A percentile compares a stretch with the other conserved stretches of the same genome.
Evolutionary conservation across 2,113 vertebrate genomes (phyloP).

Genomic region (Crocuta crocuta): DNA sequence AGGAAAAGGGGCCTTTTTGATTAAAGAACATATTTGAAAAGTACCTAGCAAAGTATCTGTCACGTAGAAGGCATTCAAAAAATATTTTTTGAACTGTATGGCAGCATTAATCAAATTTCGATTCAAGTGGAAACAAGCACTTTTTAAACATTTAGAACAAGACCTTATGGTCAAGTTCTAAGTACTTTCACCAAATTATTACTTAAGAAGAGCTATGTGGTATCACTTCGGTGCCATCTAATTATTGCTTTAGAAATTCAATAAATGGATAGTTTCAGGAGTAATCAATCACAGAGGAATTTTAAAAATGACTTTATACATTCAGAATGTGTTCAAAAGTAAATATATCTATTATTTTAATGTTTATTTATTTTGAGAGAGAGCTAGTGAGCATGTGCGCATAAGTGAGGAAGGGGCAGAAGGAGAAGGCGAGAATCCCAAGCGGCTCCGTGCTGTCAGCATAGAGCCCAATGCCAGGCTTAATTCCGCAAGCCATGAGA

Average conservation of each 20-base stretch:
- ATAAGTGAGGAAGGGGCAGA: too few relatives aligned
- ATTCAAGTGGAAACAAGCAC: neutral
- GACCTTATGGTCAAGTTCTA: neutral
- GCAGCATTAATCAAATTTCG: neutral
- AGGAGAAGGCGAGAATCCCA: too few relatives aligned
- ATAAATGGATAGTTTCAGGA: neutral
- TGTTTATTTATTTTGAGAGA: too few relatives aligned
- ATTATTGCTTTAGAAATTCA: slow-evolving; percentile 43
- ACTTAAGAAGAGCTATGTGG: neutral
- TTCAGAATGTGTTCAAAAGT: slow-evolving; percentile 27
- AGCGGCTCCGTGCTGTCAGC: too few relatives aligned
- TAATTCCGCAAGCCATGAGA: too few relatives aligned
- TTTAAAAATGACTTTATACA: neutral
- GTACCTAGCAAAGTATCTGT: neutral
- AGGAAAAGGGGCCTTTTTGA: neutral
- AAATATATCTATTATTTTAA: neutral
- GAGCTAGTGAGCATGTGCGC: too few relatives aligned
- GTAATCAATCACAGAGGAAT: neutral
- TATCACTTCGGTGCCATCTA: neutral
- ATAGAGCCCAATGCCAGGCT: too few relatives aligned
- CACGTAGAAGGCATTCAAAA: neutral
- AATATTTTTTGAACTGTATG: neutral
- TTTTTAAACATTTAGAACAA: slow-evolving; percentile 21
- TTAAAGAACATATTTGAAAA: neutral
- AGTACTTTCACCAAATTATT: neutral